Evolutionary conservation across 2,113 vertebrate genomes (phyloP).

Genomic region (Lipophrys pholis): DNA sequence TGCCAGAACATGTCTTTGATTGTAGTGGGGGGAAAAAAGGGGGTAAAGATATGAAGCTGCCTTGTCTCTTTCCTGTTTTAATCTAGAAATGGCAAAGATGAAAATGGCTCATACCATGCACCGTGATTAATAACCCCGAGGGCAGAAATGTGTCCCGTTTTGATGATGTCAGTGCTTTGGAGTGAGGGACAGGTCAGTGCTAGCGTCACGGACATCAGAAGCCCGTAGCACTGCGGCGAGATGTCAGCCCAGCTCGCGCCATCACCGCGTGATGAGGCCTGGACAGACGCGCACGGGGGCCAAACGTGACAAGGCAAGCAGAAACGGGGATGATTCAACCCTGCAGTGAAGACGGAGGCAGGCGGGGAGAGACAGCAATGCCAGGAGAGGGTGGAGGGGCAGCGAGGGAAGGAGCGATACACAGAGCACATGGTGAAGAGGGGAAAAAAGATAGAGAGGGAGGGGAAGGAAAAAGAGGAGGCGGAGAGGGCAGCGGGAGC

Average conservation of each 20-base stretch:
- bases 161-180: slow-evolving; percentile 71
- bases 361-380: slow-evolving; percentile 31
- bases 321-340: slow-evolving; percentile 71
- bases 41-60: slow-evolving; percentile 22
- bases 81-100: slow-evolving; percentile 41
- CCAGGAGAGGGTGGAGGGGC: neutral
- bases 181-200: slow-evolving; percentile 66
- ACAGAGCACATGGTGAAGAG: slow-evolving; percentile 40
- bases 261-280: slow-evolving; percentile 56
- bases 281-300: slow-evolving; percentile 55
- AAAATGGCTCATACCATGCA: slow-evolving; percentile 29
- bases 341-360: slow-evolving; percentile 59
- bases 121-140: slow-evolving; percentile 38
- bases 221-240: slow-evolving; percentile 53
- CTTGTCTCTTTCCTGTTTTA: slow-evolving; percentile 15
- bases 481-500: slow-evolving; percentile 43
- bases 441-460: slow-evolving; percentile 29
- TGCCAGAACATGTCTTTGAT: slow-evolving; percentile 42
- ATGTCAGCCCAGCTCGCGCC: slow-evolving; percentile 67
- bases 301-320: slow-evolving; percentile 69
- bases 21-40: neutral
- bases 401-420: neutral
- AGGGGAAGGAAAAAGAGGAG: slow-evolving; percentile 3
- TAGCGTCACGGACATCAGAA: slow-evolving; percentile 61
- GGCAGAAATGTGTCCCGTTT: slow-evolving; percentile 56